Percentiles rank a stretch among this genome's conserved stretches.
Conservation (phyloP, 2,113 vertebrate species). For the Panthera leo region DNA sequence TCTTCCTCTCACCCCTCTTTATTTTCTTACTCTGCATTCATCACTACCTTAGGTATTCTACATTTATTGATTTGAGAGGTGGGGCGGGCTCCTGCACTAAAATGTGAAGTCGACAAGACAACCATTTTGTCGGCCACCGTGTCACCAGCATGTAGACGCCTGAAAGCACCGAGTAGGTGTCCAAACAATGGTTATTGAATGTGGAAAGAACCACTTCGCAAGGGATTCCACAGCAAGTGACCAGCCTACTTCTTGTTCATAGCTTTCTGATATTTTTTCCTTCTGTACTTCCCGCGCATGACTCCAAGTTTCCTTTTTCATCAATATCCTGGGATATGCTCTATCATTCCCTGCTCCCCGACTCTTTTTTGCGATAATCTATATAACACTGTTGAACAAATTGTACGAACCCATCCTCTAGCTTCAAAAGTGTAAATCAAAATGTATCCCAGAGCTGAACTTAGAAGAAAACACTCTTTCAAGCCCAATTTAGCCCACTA, state of each 20-base stretch:
- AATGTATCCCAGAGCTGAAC: neutral
- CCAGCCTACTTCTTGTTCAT: neutral
- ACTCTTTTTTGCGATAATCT: neutral
- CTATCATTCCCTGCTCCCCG: neutral
- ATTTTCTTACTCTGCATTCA: neutral
- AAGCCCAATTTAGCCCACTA: neutral
- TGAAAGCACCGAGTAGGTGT: neutral
- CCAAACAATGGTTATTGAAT: neutral
- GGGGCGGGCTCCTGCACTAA: neutral
- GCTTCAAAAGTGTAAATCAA: neutral
- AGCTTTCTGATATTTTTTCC: neutral
- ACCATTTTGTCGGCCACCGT: neutral
- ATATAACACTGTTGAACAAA: neutral
- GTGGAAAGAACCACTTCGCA: neutral
- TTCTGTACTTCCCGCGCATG: neutral
- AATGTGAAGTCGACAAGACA: neutral
- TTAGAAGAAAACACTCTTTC: neutral
- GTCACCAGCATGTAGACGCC: neutral
- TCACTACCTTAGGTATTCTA: neutral
- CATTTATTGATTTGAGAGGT: neutral
- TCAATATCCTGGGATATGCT: neutral
- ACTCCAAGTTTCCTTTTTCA: neutral
- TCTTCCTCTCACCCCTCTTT: neutral
- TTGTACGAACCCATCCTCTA: neutral
- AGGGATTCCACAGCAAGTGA: neutral